phyloP scores from a whole-genome alignment of 2,797 vertebrate species.

The Bufotes viridis region DNA sequence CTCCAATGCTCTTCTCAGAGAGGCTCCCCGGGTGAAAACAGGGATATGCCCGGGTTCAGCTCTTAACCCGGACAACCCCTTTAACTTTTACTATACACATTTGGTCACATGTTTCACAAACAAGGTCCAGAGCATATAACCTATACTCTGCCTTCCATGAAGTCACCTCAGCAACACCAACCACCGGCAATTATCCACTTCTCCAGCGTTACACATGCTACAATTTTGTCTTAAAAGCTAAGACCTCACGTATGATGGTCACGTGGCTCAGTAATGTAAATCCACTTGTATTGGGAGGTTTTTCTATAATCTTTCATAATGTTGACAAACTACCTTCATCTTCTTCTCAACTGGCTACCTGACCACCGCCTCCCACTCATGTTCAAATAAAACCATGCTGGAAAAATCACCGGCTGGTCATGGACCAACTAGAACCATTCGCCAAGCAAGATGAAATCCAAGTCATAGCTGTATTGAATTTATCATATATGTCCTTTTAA shows the following conservation, averaged over 20 bases:
- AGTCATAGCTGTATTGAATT: slow-evolving; percentile 38
- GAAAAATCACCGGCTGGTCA: slow-evolving; percentile 13
- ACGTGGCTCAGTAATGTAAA: not conserved
- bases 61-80: too few relatives aligned
- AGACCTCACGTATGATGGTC: not conserved
- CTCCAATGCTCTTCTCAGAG: too few relatives aligned
- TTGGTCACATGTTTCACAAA: too few relatives aligned
- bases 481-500: slow-evolving; percentile 36
- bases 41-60: too few relatives aligned
- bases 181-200: not conserved
- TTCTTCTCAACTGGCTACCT: slow-evolving; percentile 2
- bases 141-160: too few relatives aligned
- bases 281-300: not conserved
- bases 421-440: slow-evolving; percentile 2
- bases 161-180: too few relatives aligned
- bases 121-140: too few relatives aligned
- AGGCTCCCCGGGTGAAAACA: too few relatives aligned
- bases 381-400: not conserved
- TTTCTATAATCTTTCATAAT: not conserved
- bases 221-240: not conserved
- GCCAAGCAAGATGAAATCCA: slow-evolving; percentile 36
- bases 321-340: slow-evolving; percentile 37
- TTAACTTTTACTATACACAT: too few relatives aligned
- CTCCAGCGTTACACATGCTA: not conserved
- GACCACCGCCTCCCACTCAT: slow-evolving; percentile 36